A percentile compares a stretch with the other conserved stretches of the same genome.
These are phyloP conservation scores for Hemicordylus capensis DNA, from an alignment of 2,113 vertebrate genomes.

Conservation along the genomic window DNA sequence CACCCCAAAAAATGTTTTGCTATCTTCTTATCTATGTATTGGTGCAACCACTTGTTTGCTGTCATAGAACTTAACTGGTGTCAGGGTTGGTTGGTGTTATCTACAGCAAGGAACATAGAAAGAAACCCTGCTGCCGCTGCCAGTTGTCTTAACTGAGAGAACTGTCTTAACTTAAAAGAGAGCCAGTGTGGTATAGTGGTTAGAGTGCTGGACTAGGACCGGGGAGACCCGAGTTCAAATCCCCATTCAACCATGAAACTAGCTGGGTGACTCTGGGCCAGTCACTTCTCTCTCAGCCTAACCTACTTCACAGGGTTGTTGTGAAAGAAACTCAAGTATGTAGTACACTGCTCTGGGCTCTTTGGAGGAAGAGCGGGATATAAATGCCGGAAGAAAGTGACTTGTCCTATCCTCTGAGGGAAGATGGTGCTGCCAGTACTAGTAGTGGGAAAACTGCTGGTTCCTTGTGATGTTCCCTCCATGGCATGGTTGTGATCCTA, in stretches of 20 bases:
- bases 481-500: not conserved
- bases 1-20: not conserved
- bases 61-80: not conserved
- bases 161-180: not conserved
- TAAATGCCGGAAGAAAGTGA: not conserved
- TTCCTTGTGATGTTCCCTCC: not conserved
- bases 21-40: not conserved
- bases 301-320: no score
- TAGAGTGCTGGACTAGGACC: no score
- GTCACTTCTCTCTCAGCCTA: no score
- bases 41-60: not conserved
- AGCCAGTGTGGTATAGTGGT: no score
- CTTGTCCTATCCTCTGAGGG: not conserved
- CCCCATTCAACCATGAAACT: no score
- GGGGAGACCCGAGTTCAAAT: no score
- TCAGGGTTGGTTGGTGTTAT: not conserved
- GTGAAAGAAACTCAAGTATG: no score
- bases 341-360: no score
- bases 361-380: no score
- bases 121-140: not conserved
- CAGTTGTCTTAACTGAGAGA: no score
- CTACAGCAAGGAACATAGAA: no score
- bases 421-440: not conserved
- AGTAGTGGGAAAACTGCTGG: not conserved
- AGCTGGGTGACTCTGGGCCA: no score